A percentile compares a stretch with the other conserved stretches of the same genome.
Evolutionary conservation across 2,888 invertebrate species (phyloP).

Genomic region (Bombylius discolor): DNA sequence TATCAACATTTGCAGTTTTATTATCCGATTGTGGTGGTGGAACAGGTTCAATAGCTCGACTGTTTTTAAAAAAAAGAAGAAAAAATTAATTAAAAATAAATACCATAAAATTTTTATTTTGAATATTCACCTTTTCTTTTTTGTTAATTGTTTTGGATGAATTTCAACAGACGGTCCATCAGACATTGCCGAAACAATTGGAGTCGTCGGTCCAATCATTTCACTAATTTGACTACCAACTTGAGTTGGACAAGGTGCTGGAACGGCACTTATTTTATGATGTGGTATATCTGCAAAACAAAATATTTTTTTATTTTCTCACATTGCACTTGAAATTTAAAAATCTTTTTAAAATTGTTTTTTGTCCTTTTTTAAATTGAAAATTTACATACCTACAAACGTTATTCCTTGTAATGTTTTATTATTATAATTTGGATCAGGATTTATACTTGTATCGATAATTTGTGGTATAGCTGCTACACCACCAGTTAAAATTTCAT

Average conservation of each 20-base stretch:
- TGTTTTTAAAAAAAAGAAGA: slow-evolving; percentile 13
- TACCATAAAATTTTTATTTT: not conserved
- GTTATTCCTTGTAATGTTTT: slow-evolving; percentile 5
- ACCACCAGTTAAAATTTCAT: not conserved
- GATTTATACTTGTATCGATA: not conserved
- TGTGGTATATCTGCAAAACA: slow-evolving; percentile 13
- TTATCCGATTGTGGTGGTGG: slow-evolving; percentile 1
- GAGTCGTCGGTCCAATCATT: slow-evolving; percentile 32
- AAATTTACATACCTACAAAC: slow-evolving; percentile 1
- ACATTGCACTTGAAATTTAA: too few species aligned
- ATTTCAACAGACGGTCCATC: slow-evolving; percentile 45
- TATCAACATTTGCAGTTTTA: not conserved
- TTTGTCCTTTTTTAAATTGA: not conserved
- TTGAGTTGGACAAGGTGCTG: slow-evolving; percentile 15
- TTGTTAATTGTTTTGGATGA: slow-evolving; percentile 34
- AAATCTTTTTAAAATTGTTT: not conserved
- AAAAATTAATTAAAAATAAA: not conserved
- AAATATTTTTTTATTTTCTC: not conserved
- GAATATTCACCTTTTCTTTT: slow-evolving; percentile 21
- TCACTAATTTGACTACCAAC: slow-evolving; percentile 1
- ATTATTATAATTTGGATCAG: slow-evolving; percentile 1
- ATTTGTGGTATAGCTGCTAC: slow-evolving; percentile 11
- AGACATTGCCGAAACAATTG: slow-evolving; percentile 57
- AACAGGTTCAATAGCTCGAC: slow-evolving; percentile 28
- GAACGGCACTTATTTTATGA: slow-evolving; percentile 5